phyloP scores from a whole-genome alignment of 2,888 invertebrate species.

The Boloria euphrosyne region DNA sequence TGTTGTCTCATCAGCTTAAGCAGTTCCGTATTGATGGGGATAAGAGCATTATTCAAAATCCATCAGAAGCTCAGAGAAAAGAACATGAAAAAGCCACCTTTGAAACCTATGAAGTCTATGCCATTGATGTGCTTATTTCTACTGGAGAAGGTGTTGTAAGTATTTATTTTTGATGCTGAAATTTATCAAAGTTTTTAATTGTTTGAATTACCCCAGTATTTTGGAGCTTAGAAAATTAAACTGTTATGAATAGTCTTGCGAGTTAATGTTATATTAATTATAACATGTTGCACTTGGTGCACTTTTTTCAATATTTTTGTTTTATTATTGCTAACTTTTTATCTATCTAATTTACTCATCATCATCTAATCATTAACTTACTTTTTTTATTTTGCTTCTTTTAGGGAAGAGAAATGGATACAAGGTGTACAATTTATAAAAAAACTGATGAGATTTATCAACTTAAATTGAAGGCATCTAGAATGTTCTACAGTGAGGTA shows the following conservation, averaged over 20 bases:
- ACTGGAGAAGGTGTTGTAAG: constrained; percentile 96
- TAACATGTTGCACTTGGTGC: too few species aligned
- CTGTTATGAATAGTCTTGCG: too few species aligned
- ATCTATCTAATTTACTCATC: too few species aligned
- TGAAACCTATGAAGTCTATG: constrained; percentile 98
- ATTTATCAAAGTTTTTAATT: too few species aligned
- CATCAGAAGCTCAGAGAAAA: constrained; percentile 97
- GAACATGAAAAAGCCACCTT: constrained; percentile 98
- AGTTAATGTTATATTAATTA: too few species aligned
- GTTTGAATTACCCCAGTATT: too few species aligned
- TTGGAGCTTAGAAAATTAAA: too few species aligned
- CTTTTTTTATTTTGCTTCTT: constrained; percentile 36
- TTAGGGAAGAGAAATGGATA: constrained; percentile 94
- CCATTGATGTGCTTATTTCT: constrained; percentile 98
- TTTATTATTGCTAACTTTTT: not conserved
- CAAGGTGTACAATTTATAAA: constrained; percentile 98
- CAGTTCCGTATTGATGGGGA: constrained; percentile 98
- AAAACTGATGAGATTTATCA: constrained; percentile 99
- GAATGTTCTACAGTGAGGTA: constrained; percentile 93
- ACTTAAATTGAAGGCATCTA: constrained; percentile 97
- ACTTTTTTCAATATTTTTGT: constrained; percentile 23
- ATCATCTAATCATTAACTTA: too few species aligned
- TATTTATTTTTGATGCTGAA: constrained; percentile 13
- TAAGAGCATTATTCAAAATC: constrained; percentile 92
- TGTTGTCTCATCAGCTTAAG: constrained; percentile 97